Conservation (phyloP, 2,888 invertebrate species). For the Drosophila mimica region DNA sequence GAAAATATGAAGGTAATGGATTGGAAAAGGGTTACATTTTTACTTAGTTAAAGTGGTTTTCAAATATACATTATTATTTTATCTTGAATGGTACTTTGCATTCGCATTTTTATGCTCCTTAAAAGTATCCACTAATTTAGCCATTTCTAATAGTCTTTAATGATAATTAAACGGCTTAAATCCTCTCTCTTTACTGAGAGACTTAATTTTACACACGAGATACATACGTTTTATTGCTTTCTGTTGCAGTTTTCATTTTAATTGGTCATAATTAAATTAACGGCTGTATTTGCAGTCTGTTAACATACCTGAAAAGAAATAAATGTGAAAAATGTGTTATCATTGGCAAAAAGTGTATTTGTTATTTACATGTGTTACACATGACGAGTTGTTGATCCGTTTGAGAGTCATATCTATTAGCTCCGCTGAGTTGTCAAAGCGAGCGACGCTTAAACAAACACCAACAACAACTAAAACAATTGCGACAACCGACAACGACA, state of each 20-base stretch:
- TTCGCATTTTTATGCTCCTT: too few species aligned
- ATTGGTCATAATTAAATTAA: conserved; percentile 59
- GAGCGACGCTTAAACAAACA: conserved; percentile 35
- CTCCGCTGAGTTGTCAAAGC: conserved; percentile 48
- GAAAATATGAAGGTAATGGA: conserved; percentile 11
- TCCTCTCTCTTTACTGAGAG: background rate
- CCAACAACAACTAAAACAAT: conserved; percentile 2
- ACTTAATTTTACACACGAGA: conserved; percentile 8
- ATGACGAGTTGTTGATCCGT: conserved; percentile 32
- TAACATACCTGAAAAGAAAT: conserved; percentile 70
- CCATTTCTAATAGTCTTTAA: conserved; percentile 18
- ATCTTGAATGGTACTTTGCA: background rate
- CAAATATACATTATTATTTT: background rate
- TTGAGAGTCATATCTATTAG: conserved; percentile 50
- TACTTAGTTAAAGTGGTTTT: background rate
- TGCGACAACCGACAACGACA: background rate
- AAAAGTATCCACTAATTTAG: background rate
- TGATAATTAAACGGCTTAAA: conserved; percentile 35
- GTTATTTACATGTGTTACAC: conserved; percentile 47
- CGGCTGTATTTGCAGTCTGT: conserved; percentile 50
- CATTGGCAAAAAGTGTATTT: conserved; percentile 43
- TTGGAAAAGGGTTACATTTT: background rate
- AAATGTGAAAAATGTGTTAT: conserved; percentile 36
- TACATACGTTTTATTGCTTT: conserved; percentile 21
- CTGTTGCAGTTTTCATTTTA: conserved; percentile 35